Base-by-base conservation (phyloP, 2,113 vertebrate species). In the Oncorhynchus tshawytscha region DNA sequence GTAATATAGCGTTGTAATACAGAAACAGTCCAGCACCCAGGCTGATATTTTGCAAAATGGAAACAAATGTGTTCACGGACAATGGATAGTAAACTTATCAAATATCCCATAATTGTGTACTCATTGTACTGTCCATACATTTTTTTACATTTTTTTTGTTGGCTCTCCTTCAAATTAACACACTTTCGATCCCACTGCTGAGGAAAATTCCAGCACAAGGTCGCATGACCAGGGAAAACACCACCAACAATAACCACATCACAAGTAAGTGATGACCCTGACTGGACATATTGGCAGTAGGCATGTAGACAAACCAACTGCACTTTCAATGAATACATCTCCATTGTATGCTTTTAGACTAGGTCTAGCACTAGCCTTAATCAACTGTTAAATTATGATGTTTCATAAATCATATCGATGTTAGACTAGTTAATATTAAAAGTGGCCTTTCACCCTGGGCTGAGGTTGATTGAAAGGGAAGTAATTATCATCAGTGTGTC, bases 191-290 rank as follows among this genome's bases (percentile, higher is more conserved):
- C 49, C 34, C 83, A 60, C 69, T 25, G 1, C 64, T 72, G 82
- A 85, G 88, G 83, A 24, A 24, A 25, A 82, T 76, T 81, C 84
- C 39, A 51, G 34, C 68, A 22, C 5, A 65, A 51, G 80, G 81
- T 51, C 70, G 71, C 13, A 48, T 77, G 5, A 76, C 77, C 67
- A 51, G 84, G 84, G 87, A 87, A 87, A 85, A 85, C 65, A 13
- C 84, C 78, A 49, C 12, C 70, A 31, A 39, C 25, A 4, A 67
- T 74, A 86, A 84, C 74, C 83, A 84, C 86, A 86, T 89, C 71
- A 78, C 71, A 84, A 79, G 89, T 89, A 81, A 86, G 88, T 90
- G 60, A 70, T 86, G 81, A 29, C 62, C 54, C 5, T 34, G 65
- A 45, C 66, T 70, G 69, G 72, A 34, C 12, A 31, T 15, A 15